Evolutionary conservation across 2,888 invertebrate genomes (phyloP).

Genomic region (Mycogona germanica): DNA sequence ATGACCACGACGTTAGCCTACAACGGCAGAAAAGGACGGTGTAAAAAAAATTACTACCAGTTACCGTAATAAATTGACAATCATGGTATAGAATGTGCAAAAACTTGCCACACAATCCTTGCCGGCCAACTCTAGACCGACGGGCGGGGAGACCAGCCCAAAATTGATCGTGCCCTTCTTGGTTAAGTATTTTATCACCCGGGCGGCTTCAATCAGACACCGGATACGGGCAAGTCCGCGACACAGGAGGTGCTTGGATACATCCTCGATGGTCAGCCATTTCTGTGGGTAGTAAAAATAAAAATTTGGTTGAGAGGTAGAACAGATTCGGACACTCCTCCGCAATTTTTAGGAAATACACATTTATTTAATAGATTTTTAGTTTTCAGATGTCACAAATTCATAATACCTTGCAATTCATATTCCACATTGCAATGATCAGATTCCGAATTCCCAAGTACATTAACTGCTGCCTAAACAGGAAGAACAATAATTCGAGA

Average conservation of each 20-base stretch:
- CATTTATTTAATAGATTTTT: not conserved
- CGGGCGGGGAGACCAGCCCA: constrained; percentile 29
- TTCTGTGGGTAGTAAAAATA: constrained; percentile 26
- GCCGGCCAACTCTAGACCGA: not conserved
- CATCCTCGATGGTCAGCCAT: constrained; percentile 32
- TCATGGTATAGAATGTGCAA: not conserved
- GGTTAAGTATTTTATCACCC: constrained; percentile 32
- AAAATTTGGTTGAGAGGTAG: not conserved
- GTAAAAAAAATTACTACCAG: not conserved
- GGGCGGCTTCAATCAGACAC: constrained; percentile 28
- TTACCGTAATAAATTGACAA: not conserved
- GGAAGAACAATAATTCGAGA: too few species aligned
- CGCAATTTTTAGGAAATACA: too few species aligned
- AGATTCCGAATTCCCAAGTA: constrained; percentile 37
- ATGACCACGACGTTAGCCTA: constrained; percentile 35
- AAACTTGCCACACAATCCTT: not conserved
- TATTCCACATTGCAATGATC: constrained; percentile 35
- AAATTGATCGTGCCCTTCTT: constrained; percentile 33
- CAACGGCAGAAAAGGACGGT: constrained; percentile 19
- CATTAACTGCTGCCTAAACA: constrained; percentile 26
- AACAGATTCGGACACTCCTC: not conserved
- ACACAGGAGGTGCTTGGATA: constrained; percentile 31
- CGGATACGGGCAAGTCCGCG: constrained; percentile 33
- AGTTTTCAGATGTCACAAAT: not conserved
- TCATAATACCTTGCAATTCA: constrained; percentile 31